Percentiles rank a stretch among this genome's conserved stretches.
These are phyloP conservation scores for Andrena praecox DNA, from an alignment of 2,888 invertebrate species.

Conservation along the genomic window DNA sequence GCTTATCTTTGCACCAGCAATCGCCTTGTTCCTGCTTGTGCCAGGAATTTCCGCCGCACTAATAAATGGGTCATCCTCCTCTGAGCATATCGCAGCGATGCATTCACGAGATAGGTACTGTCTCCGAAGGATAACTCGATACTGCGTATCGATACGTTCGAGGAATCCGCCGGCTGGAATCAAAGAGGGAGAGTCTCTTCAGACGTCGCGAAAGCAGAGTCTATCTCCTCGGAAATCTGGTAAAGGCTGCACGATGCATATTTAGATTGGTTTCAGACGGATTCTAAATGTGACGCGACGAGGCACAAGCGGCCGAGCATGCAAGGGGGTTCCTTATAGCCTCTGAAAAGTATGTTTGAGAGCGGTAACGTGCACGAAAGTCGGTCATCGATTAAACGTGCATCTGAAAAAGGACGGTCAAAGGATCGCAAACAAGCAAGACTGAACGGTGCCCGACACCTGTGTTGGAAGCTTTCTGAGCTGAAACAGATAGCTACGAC, in stretches of 20 bases:
- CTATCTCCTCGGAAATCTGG: not conserved
- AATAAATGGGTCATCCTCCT: not conserved
- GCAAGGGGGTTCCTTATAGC: constrained; percentile 44
- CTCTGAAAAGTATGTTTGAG: constrained; percentile 46
- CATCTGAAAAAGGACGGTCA: constrained; percentile 45
- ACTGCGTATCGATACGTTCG: constrained; percentile 17
- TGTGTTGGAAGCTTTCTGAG: constrained; percentile 28
- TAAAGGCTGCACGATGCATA: constrained; percentile 40
- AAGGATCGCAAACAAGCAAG: constrained; percentile 54
- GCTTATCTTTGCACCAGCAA: not conserved
- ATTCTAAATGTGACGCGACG: constrained; percentile 36
- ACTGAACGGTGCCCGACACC: constrained; percentile 27
- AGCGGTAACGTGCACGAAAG: constrained; percentile 51
- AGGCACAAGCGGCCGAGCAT: not conserved
- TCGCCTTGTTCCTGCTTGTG: too few species aligned
- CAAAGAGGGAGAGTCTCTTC: not conserved
- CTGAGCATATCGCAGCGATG: constrained; percentile 5
- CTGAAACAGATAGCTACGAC: not conserved
- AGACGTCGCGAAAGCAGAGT: constrained; percentile 12
- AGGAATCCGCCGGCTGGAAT: constrained; percentile 14
- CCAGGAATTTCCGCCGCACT: not conserved
- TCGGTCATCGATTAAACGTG: constrained; percentile 66
- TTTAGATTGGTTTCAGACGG: constrained; percentile 56
- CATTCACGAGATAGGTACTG: constrained; percentile 8
- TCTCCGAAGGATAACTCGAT: constrained; percentile 21